Conservation (phyloP, 2,113 vertebrate genomes). For the Neogobius melanostomus region DNA sequence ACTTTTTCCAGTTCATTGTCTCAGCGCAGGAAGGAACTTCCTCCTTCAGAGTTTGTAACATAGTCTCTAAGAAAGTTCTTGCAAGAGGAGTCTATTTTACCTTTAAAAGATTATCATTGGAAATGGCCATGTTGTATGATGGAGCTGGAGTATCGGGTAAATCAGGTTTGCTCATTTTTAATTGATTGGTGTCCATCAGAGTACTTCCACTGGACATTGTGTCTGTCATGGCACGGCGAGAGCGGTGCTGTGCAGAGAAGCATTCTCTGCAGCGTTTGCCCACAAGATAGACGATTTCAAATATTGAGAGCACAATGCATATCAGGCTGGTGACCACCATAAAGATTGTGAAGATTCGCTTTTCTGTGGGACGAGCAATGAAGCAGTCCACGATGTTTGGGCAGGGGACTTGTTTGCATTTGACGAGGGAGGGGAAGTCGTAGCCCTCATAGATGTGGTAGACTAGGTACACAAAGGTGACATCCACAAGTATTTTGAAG, state of each 20-base stretch:
- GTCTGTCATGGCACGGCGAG: constrained; percentile 33
- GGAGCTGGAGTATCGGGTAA: constrained; percentile 44
- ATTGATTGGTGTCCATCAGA: constrained; percentile 42
- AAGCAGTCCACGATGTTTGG: constrained; percentile 94
- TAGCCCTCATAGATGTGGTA: constrained; percentile 86
- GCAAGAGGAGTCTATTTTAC: constrained; percentile 2
- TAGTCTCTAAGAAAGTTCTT: constrained; percentile 12
- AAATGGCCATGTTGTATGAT: constrained; percentile 41
- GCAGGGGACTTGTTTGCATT: constrained; percentile 84
- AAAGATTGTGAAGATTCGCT: constrained; percentile 94
- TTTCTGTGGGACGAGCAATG: constrained; percentile 91
- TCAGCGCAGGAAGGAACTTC: constrained; percentile 1
- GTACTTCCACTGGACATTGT: constrained; percentile 41
- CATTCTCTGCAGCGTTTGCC: constrained; percentile 81
- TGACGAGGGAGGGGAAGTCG: constrained; percentile 84
- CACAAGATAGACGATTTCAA: constrained; percentile 86
- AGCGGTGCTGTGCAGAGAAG: not conserved
- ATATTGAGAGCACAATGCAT: constrained; percentile 85
- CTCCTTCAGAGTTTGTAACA: constrained; percentile 8
- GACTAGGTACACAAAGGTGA: constrained; percentile 84
- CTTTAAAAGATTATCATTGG: constrained; percentile 1
- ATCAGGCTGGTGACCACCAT: constrained; percentile 85
- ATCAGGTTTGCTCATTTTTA: constrained; percentile 27
- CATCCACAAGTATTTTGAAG: constrained; percentile 85
- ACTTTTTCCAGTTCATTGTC: constrained; percentile 3